Evolutionary conservation across 2,797 vertebrate genomes (phyloP).

Genomic region (Aeoliscus strigatus): DNA sequence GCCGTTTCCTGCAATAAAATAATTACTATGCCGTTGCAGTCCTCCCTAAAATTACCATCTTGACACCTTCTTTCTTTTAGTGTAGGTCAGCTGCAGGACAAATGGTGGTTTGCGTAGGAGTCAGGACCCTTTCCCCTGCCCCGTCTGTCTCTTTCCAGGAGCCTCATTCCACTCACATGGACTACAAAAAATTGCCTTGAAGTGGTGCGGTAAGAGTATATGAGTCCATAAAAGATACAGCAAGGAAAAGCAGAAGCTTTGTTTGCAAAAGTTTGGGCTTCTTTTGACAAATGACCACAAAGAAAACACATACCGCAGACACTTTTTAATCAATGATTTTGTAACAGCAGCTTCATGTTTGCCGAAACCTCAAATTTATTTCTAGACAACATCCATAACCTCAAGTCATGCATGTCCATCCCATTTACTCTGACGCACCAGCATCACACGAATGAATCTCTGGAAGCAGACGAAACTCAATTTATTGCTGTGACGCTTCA

Average conservation of each 20-base stretch:
- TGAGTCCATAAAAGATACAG: neutral
- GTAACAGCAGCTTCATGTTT: constrained; percentile 6
- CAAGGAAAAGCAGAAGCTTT: neutral
- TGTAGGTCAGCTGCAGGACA: constrained; percentile 57
- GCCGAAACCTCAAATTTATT: constrained; percentile 13
- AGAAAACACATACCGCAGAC: neutral
- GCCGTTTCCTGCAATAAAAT: constrained; percentile 28
- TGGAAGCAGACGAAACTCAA: constrained; percentile 60
- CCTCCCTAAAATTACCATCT: constrained; percentile 42
- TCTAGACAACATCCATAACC: constrained; percentile 38
- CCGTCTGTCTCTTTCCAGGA: constrained; percentile 27
- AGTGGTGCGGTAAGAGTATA: neutral
- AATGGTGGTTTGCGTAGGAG: constrained; percentile 47
- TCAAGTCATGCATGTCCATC: constrained; percentile 52
- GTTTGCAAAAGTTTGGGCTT: too few species aligned
- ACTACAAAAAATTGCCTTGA: constrained; percentile 3
- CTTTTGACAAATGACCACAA: too few species aligned
- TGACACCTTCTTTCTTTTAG: constrained; percentile 39
- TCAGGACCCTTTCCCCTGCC: constrained; percentile 26
- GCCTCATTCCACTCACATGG: constrained; percentile 7
- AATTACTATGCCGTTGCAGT: constrained; percentile 47
- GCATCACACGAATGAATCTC: constrained; percentile 58
- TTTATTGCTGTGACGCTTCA: constrained; percentile 70
- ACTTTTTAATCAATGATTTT: constrained; percentile 7
- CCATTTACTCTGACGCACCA: constrained; percentile 45